Evolutionary conservation across 1,140 invertebrate genomes (phyloP).

Genomic region (Dolichoris vasculosae): DNA sequence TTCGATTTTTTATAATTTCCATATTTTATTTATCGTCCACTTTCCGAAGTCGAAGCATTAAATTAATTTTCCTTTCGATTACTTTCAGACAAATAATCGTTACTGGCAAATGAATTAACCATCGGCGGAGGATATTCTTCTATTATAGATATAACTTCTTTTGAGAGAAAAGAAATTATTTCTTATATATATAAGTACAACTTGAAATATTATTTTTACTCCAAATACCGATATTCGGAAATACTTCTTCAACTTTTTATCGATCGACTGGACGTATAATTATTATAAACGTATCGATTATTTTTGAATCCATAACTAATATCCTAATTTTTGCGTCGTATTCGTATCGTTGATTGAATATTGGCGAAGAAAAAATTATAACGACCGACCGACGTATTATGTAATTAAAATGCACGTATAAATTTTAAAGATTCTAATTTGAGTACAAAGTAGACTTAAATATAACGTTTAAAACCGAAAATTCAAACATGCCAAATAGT

Average conservation of each 20-base stretch:
- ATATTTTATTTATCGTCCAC: neutral
- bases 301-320: neutral
- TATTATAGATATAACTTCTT: too few relatives aligned
- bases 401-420: neutral
- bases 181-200: too few relatives aligned
- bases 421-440: slow-evolving; percentile 21
- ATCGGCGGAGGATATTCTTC: too few relatives aligned
- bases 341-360: neutral
- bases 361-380: neutral
- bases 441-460: slow-evolving; percentile 13
- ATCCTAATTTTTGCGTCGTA: neutral
- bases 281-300: neutral
- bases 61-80: too few relatives aligned
- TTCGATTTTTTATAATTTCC: neutral
- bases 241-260: neutral
- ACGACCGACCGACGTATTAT: neutral
- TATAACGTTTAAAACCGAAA: slow-evolving; percentile 22
- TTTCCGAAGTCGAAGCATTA: too few relatives aligned
- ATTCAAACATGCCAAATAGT: slow-evolving; percentile 17
- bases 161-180: too few relatives aligned
- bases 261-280: too few relatives aligned
- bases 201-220: neutral
- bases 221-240: neutral
- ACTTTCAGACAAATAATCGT: too few relatives aligned
- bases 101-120: too few relatives aligned